Conservation (phyloP, 1,140 invertebrate species). For the Zaprionus ghesquierei region DNA sequence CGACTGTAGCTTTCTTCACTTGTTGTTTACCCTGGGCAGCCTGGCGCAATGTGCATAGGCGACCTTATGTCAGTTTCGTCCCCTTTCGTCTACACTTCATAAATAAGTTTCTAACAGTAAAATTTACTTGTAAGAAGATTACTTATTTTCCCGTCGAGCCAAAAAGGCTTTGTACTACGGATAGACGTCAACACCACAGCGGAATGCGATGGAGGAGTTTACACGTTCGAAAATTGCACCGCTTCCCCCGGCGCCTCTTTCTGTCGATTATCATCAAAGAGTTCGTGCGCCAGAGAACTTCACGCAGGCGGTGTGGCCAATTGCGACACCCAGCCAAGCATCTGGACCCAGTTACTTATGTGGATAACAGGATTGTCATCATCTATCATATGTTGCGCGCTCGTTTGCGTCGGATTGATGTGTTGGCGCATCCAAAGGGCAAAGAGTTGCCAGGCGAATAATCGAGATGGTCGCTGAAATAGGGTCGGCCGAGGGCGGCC, state of each 20-base stretch:
- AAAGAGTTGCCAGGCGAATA: slow-evolving; percentile 2
- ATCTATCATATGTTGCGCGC: background rate
- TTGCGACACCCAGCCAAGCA: slow-evolving; percentile 24
- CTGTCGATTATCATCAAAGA: too few species aligned
- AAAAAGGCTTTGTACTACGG: background rate
- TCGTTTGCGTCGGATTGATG: background rate
- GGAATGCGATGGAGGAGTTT: background rate
- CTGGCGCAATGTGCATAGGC: background rate
- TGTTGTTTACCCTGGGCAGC: too few species aligned
- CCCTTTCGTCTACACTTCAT: slow-evolving; percentile 22
- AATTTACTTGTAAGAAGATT: slow-evolving; percentile 18
- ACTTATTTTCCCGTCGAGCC: background rate
- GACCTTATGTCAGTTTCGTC: slow-evolving; percentile 27
- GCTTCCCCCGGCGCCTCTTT: too few species aligned
- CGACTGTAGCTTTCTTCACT: too few species aligned
- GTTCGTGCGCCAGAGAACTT: slow-evolving; percentile 27
- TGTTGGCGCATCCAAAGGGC: background rate
- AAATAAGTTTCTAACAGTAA: slow-evolving; percentile 21
- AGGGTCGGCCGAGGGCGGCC: too few species aligned
- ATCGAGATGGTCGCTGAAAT: slow-evolving; percentile 1
- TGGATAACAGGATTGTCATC: slow-evolving; percentile 29
- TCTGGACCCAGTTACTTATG: slow-evolving; percentile 1
- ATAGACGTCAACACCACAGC: slow-evolving; percentile 15
- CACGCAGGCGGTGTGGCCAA: slow-evolving; percentile 17
- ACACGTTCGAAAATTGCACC: background rate